Conservation (phyloP, 2,888 invertebrate genomes). For the Tachystola acroxantha region DNA sequence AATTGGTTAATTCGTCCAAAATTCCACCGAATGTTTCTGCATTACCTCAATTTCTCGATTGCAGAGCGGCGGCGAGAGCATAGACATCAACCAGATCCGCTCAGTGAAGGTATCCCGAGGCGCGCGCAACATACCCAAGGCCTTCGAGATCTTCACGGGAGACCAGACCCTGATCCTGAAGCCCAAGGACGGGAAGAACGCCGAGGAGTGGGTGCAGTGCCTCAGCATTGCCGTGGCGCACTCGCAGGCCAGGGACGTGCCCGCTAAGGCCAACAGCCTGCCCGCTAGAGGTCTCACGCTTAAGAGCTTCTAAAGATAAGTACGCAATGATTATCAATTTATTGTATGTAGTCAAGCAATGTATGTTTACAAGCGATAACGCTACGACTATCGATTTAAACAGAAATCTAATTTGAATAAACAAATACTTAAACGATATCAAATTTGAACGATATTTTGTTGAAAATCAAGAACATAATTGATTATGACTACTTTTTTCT, state of each 20-base stretch:
- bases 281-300: conserved; percentile 70
- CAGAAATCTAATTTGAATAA: no score
- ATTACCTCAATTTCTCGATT: no score
- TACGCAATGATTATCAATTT: no score
- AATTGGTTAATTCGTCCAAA: no score
- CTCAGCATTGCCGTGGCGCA: conserved; percentile 95
- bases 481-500: no score
- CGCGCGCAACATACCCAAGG: conserved; percentile 95
- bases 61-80: conserved; percentile 90
- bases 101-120: conserved; percentile 96
- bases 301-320: conserved; percentile 60
- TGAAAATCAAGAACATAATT: no score
- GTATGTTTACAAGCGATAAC: no score
- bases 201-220: conserved; percentile 97
- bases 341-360: no score
- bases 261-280: conserved; percentile 70
- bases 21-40: no score
- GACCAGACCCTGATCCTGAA: conserved; percentile 95
- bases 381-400: no score
- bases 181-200: conserved; percentile 95
- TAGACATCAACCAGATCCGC: conserved; percentile 95
- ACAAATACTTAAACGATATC: no score
- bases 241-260: conserved; percentile 82
- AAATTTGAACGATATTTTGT: no score
- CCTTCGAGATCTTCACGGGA: conserved; percentile 97